Percentiles rank a stretch among this genome's conserved stretches.
These are phyloP conservation scores for Busseola fusca DNA, from an alignment of 2,888 invertebrate genomes.

Conservation along the genomic window DNA sequence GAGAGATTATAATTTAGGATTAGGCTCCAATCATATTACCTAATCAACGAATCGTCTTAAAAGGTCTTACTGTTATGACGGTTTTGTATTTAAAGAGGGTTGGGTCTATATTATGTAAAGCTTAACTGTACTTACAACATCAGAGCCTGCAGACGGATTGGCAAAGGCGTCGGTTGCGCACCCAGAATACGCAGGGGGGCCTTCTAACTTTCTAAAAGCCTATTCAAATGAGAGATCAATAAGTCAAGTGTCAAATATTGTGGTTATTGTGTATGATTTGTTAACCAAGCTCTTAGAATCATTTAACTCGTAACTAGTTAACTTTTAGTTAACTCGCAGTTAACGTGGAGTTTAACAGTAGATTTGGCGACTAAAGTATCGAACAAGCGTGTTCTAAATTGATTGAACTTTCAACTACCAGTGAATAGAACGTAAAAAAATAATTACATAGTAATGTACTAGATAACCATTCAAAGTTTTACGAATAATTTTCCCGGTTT, in stretches of 20 bases:
- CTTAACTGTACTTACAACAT: not conserved
- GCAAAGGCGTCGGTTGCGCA: constrained; percentile 36
- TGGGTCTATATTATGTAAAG: not conserved
- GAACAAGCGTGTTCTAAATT: not conserved
- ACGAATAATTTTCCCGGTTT: not conserved
- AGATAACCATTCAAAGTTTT: not conserved
- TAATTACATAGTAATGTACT: not conserved
- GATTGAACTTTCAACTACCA: not conserved
- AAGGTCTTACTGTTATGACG: not conserved
- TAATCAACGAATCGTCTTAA: not conserved
- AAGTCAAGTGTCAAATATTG: constrained; percentile 24
- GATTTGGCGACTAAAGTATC: not conserved
- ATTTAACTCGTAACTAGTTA: not conserved
- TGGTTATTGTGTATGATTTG: constrained; percentile 2
- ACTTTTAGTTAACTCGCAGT: not conserved
- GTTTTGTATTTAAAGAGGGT: not conserved
- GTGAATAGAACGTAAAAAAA: not conserved
- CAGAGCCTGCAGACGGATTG: constrained; percentile 31
- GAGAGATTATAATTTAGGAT: not conserved
- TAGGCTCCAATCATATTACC: not conserved
- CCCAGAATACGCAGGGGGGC: constrained; percentile 25
- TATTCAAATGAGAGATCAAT: constrained; percentile 32
- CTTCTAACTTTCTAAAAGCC: constrained; percentile 21
- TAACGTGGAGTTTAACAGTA: not conserved
- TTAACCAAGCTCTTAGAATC: not conserved